Evolutionary conservation across 1,140 invertebrate genomes (phyloP).

Genomic region (Temnothorax nylanderi): DNA sequence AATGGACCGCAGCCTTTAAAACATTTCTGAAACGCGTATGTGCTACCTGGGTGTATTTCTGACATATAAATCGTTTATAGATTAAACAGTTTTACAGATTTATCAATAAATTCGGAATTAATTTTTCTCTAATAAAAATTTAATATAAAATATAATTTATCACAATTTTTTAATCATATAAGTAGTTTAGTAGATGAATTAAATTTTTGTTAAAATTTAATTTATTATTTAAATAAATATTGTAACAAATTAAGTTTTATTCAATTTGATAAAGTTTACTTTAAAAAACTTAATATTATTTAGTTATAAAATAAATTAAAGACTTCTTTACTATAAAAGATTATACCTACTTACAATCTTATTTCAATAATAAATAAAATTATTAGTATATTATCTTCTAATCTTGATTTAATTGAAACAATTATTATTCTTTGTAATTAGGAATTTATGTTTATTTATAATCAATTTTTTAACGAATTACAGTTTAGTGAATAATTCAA

Average conservation of each 20-base stretch:
- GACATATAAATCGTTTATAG: neutral
- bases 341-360: neutral
- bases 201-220: neutral
- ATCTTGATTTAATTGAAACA: neutral
- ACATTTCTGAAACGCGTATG: too few species aligned
- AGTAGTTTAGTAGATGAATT: too few species aligned
- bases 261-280: neutral
- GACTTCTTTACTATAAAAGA: neutral
- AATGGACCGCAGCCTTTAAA: too few species aligned
- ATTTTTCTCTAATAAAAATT: neutral
- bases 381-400: neutral
- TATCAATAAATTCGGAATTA: neutral
- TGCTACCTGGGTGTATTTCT: neutral
- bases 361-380: slow-evolving; percentile 18
- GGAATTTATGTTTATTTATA: slow-evolving; percentile 4
- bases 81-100: neutral
- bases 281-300: neutral
- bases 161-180: neutral
- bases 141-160: neutral
- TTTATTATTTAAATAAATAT: too few species aligned
- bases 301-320: slow-evolving; percentile 12
- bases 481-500: neutral
- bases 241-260: too few species aligned
- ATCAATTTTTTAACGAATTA: neutral
- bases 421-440: neutral